Conservation (phyloP, 2,113 vertebrate species). For the Cercocebus atys region DNA sequence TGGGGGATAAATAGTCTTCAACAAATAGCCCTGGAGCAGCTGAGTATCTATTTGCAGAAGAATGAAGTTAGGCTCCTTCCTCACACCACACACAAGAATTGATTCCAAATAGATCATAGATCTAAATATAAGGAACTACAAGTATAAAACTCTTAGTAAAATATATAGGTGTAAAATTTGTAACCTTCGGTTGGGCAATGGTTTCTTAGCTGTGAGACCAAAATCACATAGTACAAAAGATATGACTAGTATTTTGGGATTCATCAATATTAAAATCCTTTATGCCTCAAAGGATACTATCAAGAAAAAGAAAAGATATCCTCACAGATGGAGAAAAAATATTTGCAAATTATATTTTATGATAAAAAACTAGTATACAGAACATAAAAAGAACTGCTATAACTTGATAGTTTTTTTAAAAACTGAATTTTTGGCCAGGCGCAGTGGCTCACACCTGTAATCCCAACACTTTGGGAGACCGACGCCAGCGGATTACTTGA, state of each 20-base stretch:
- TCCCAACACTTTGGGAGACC: no score
- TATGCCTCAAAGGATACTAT: neutral
- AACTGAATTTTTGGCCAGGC: no score
- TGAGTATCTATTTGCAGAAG: neutral
- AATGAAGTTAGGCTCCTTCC: neutral
- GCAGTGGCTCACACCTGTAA: no score
- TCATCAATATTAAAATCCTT: constrained; percentile 9
- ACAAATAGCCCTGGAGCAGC: neutral
- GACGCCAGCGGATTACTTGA: no score
- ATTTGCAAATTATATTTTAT: neutral
- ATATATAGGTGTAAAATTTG: neutral
- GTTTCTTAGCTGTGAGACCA: neutral
- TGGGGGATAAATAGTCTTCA: neutral
- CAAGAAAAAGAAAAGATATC: neutral
- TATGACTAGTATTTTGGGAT: neutral
- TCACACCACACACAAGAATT: neutral
- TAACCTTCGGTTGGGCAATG: neutral
- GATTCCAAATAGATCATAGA: neutral
- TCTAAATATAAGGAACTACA: neutral
- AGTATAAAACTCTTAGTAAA: constrained; percentile 10
- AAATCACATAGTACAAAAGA: neutral
- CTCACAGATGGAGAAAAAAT: neutral
- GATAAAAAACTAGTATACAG: neutral
- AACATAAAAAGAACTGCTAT: neutral
- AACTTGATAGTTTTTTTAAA: neutral